Evolutionary conservation across 2,797 vertebrate species (phyloP).

Genomic region (Brachyalestes nurse): DNA sequence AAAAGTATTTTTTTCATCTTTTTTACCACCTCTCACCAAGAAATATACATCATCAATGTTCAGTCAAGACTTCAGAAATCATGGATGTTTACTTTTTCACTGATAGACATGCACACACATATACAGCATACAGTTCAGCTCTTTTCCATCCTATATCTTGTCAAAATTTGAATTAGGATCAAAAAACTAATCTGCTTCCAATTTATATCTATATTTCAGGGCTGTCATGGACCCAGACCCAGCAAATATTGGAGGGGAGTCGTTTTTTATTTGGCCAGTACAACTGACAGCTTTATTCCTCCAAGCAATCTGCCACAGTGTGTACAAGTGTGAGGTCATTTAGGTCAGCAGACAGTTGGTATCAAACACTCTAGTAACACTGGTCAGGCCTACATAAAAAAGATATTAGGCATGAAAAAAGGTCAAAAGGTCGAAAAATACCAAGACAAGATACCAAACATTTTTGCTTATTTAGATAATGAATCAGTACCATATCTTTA

Average conservation of each 20-base stretch:
- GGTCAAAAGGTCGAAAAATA: neutral
- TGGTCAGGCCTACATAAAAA: constrained; percentile 76
- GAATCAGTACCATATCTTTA: neutral
- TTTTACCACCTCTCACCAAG: constrained; percentile 6
- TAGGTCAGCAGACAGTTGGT: constrained; percentile 85
- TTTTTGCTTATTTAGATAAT: neutral
- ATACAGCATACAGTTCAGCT: constrained; percentile 40
- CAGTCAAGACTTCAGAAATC: constrained; percentile 15
- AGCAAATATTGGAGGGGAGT: constrained; percentile 85
- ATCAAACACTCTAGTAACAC: constrained; percentile 82
- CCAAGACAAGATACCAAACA: neutral
- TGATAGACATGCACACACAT: constrained; percentile 47
- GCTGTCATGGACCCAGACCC: constrained; percentile 86
- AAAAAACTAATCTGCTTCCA: constrained; percentile 97
- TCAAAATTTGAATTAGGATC: constrained; percentile 95
- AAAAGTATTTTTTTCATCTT: neutral
- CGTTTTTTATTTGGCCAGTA: constrained; percentile 97
- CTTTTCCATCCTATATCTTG: constrained; percentile 83
- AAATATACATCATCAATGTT: neutral
- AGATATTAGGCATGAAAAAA: constrained; percentile 18
- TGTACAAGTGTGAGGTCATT: constrained; percentile 89
- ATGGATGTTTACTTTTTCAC: constrained; percentile 37
- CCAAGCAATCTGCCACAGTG: constrained; percentile 98
- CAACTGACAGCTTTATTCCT: constrained; percentile 99
- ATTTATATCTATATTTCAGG: constrained; percentile 99